Evolutionary conservation across 2,888 invertebrate species (phyloP).

Genomic region (Chrysomela aeneicollis): DNA sequence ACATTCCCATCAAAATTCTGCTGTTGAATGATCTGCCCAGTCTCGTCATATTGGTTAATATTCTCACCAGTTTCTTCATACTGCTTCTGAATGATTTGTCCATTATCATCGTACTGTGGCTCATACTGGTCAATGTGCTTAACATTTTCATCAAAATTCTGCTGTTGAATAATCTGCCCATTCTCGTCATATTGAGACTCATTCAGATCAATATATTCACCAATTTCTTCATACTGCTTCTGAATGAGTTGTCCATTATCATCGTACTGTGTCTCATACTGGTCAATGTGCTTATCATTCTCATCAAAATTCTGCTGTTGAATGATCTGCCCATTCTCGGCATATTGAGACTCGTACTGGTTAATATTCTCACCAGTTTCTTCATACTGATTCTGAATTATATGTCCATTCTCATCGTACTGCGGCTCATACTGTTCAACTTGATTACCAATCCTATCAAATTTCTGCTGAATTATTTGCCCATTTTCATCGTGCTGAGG

Average conservation of each 20-base stretch:
- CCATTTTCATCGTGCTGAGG: conserved; percentile 26
- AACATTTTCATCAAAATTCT: conserved; percentile 45
- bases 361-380: conserved; percentile 35
- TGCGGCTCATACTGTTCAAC: no score
- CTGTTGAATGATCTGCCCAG: conserved; percentile 30
- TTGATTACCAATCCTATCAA: no score
- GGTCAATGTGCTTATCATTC: conserved; percentile 15
- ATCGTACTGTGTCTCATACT: no score
- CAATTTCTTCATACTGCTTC: conserved; percentile 36
- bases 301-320: neutral
- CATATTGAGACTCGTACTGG: conserved; percentile 27
- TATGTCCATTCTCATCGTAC: conserved; percentile 6
- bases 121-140: conserved; percentile 14
- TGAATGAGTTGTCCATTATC: conserved; percentile 2
- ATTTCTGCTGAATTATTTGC: conserved; percentile 6
- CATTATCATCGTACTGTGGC: conserved; percentile 43
- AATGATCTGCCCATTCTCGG: conserved; percentile 37
- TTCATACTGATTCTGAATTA: conserved; percentile 25
- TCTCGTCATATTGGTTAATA: neutral
- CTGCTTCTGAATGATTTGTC: conserved; percentile 40
- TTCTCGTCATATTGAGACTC: conserved; percentile 36
- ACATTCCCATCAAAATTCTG: conserved; percentile 45
- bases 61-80: conserved; percentile 30
- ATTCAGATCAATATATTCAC: conserved; percentile 22
- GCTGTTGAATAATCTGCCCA: conserved; percentile 30